Evolutionary conservation across 2,113 vertebrate genomes (phyloP), one percentile per base, ranked within the genome.

Genomic region (Malurus melanocephalus): DNA sequence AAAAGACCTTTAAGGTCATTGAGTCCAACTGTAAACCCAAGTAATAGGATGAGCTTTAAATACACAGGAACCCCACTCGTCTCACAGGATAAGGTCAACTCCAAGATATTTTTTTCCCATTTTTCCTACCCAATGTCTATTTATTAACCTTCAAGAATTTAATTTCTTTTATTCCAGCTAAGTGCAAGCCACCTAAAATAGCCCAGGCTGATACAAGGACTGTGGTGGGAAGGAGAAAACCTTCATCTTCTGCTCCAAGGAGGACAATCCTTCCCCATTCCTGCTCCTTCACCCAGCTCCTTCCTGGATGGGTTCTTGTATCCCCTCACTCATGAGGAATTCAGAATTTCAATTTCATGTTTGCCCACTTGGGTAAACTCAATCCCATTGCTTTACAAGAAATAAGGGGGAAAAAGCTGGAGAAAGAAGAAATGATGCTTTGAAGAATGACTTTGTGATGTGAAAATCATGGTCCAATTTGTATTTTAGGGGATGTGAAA

Each of bases 291-390:
- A 22, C 6, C 19, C 68, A 68, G 15, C 35, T 62, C 40, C 61
- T 24, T 6, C 9, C 3, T 5, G 16, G 35, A 10, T 1, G 7
- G 22, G 10, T 7, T 16, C 45, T 48, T 24, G 4, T 11, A 6
- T 4, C 16, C 19, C 43, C 22, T 14, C 10, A 2, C 5, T 8
- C 7, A 0, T 4, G 15, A 65, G 20, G 2, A 2, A 19, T 8
- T 16, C 57, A 71, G 21, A 40, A 32, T 61, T 85, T 38, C 19
- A 9, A 16, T 21, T 18, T 49, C 43, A n/a, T 53, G 20, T 6
- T 38, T 38, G 38, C 38, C 67, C 46, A 9, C 1, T 13, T 26
- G 9, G 16, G 16, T 9, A 43, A 35, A 26, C 16, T 55, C 33
- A 42, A 48, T 26, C 38, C 43, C 3, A 0, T 18, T 53, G 68